A percentile compares a stretch with the other conserved stretches of the same genome.
Evolutionary conservation across 1,140 invertebrate genomes (phyloP).

Genomic region (Plectrocnemia conspersa): DNA sequence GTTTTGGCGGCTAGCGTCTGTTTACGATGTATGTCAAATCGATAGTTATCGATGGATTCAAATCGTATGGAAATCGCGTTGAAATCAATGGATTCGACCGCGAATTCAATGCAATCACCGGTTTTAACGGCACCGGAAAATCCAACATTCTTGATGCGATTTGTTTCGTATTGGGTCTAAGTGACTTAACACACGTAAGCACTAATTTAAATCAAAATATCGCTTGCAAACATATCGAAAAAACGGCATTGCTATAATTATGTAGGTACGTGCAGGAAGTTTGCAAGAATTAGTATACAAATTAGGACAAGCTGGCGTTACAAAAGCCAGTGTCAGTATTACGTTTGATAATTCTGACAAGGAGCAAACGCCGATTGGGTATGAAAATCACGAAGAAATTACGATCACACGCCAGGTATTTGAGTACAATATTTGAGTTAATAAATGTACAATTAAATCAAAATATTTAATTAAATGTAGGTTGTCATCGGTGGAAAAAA

Average conservation of each 20-base stretch:
- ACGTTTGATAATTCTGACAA: constrained; percentile 91
- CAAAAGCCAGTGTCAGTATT: constrained; percentile 93
- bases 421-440: neutral
- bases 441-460: neutral
- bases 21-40: constrained; percentile 95
- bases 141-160: constrained; percentile 98
- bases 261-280: constrained; percentile 80
- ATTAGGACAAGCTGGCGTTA: constrained; percentile 93
- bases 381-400: constrained; percentile 90
- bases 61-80: constrained; percentile 92
- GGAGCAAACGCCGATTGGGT: constrained; percentile 82
- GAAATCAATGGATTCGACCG: constrained; percentile 93
- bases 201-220: constrained; percentile 24
- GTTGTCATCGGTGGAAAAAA: constrained; percentile 77
- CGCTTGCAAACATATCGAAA: too few relatives aligned
- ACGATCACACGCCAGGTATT: constrained; percentile 84
- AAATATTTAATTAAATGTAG: constrained; percentile 34
- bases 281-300: constrained; percentile 97
- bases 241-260: neutral
- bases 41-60: constrained; percentile 95
- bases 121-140: constrained; percentile 98
- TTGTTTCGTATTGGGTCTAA: constrained; percentile 95
- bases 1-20: too few relatives aligned
- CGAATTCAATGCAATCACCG: constrained; percentile 98
- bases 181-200: constrained; percentile 86